Base-by-base conservation (phyloP, 2,888 invertebrate species). In the Drosophila lacicola region DNA sequence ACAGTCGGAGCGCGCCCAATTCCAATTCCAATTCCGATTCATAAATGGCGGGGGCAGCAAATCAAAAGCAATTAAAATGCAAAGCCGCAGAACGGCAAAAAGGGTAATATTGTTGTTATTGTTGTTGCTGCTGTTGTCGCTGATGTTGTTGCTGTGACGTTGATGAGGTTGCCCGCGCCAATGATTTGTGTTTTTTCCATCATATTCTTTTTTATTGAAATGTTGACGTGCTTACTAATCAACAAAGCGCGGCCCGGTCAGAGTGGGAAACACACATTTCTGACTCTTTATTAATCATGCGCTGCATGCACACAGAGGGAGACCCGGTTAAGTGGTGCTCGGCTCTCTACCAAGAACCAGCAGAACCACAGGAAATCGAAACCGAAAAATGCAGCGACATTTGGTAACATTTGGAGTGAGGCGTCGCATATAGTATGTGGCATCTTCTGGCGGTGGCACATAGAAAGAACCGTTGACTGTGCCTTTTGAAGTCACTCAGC, bases 1-100 rank as follows among this genome's bases (percentile, higher is more conserved):
- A 73, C 44, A 79, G 62, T 79, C 74, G 58, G 68, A 81, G 70
- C 84, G 85, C 82, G 79, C 89, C 82, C 88, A 73, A 72, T 75
- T 80, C 62, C 67, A 65, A 72, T 69, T 64, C 63, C 75, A 42
- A 73, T 55, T 73, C 55, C 71, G 50, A 65, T 69, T 70, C 70
- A 78, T 80, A 76, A 88, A 80, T 74, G 72, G 72, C 70, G 86
- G 80, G 80, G 85, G 88, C 88, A 67, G 86, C 61, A 74, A 79
- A 82, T 78, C 81, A 79, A 86, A 82, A 74, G 79, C 85, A 83
- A 90, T 88, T 88, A 90, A 87, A 84, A 90, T 88, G 87, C 87
- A 87, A 80, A 90, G 72, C 87, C 73, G 55, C 72, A 74, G 55
- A 58, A 57, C 54, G 34, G 50, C 75, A 62, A 44, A 69, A 68